Base-by-base conservation (phyloP, 2,888 invertebrate species). In the Hedya salicella region DNA sequence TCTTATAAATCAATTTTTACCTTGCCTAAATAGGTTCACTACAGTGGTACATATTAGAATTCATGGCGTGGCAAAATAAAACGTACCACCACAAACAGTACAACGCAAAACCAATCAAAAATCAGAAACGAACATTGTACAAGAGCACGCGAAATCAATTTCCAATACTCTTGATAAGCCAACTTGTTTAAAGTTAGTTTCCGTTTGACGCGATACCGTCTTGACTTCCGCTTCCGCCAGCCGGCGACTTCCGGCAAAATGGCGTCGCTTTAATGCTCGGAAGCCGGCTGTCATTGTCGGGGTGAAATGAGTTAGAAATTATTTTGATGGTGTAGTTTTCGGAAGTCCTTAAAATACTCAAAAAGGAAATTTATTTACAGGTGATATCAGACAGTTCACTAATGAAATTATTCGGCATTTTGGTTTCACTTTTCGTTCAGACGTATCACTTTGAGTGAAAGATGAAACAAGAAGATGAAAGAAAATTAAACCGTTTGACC, bases 201-300 rank as follows among this genome's bases (percentile, higher is more conserved):
- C 70, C 70, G 67, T 62, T 73, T 72, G 73, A 70, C 62, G 72
- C 75, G 77, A 80, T 81, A 80, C 75, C 75, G 79, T 73, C 80
- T 82, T 77, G 75, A 77, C 77, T 77, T 78, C 68, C 73, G 75
- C 70, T 80, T 78, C 79, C 79, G 77, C 68, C 70, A 72, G 62
- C 67, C 67, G 62, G 69, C 70, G 69, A 70, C 71, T 75, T 72
- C 79, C 75, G 70, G 25, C 49, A 67, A 67, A 56, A 67, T 67
- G 67, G 67, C 67, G 67, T 42, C 67, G 54, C 50, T 67, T 62
- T 62, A 62, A 56, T 56, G 62, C 57, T 44, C 56, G 62, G 50
- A 67, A 62, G 17, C 13, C n/a, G 25, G 60, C 54, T 66, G 66
- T 66, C 66, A 61, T 61, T 66, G 54, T 61, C 54, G 60, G 60